These are phyloP conservation scores for Baryphthengus martii DNA, from an alignment of 2,113 vertebrate species.

Conservation along the genomic window DNA sequence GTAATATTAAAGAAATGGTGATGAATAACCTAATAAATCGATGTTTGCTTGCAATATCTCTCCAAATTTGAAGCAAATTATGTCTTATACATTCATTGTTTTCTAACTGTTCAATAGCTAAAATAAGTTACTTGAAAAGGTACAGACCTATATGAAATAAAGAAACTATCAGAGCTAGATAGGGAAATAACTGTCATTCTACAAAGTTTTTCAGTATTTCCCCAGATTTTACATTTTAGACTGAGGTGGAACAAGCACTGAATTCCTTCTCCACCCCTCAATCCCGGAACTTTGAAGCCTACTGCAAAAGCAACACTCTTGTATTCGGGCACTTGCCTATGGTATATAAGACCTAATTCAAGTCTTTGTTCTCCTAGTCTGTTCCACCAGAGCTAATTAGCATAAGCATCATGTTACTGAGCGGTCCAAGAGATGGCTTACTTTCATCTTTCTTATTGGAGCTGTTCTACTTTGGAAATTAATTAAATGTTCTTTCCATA, in stretches of 20 bases:
- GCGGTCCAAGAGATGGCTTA: background rate
- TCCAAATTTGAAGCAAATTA: background rate
- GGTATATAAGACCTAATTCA: accelerated
- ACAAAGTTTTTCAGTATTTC: background rate
- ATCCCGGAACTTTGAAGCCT: background rate
- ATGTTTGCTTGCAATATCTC: background rate
- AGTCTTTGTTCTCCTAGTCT: background rate
- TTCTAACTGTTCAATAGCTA: background rate
- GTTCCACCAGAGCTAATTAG: background rate
- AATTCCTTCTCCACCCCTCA: background rate
- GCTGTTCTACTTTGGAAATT: background rate
- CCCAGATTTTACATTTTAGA: background rate
- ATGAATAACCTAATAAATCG: background rate
- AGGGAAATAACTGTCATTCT: background rate
- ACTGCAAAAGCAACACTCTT: background rate
- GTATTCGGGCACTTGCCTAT: background rate
- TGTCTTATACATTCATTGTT: background rate
- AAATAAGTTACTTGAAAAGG: background rate
- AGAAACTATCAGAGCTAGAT: background rate
- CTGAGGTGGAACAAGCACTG: background rate
- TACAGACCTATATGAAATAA: background rate
- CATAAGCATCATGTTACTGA: background rate
- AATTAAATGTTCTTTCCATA: background rate
- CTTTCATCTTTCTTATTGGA: background rate
- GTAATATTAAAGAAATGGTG: background rate